Percentiles rank a stretch among this genome's conserved stretches.
phyloP scores from a whole-genome alignment of 2,113 vertebrate genomes.

The Piliocolobus tephrosceles region DNA sequence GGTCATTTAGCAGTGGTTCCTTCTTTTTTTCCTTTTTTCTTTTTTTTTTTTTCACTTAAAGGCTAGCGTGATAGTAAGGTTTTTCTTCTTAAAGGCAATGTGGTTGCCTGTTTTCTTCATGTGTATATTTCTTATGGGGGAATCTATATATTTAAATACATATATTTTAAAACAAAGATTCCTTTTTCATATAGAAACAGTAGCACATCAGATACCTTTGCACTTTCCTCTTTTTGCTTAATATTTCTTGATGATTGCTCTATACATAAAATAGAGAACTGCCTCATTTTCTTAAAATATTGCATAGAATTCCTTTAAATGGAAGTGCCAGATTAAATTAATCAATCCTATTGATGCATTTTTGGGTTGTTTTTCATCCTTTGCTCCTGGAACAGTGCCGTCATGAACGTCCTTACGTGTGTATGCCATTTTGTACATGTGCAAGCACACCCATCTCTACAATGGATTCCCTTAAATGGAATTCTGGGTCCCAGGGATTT shows the following conservation, averaged over 20 bases:
- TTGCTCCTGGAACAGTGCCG: neutral
- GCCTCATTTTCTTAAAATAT: constrained; percentile 24
- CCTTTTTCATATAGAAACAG: neutral
- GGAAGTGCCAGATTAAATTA: neutral
- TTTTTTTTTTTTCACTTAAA: too few relatives aligned
- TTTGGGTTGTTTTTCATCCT: neutral
- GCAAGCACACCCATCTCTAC: neutral
- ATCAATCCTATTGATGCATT: neutral
- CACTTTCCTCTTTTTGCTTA: neutral
- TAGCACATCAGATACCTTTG: neutral
- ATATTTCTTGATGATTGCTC: constrained; percentile 6
- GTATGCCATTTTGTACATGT: neutral
- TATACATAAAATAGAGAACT: neutral
- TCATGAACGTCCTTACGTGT: neutral
- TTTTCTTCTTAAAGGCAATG: too few relatives aligned
- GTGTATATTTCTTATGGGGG: neutral
- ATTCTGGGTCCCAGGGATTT: neutral
- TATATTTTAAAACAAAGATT: neutral
- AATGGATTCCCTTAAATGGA: neutral
- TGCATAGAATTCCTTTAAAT: constrained; percentile 10
- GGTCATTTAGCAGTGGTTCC: neutral
- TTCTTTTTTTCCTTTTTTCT: too few relatives aligned
- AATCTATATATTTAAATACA: neutral
- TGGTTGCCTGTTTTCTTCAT: neutral
- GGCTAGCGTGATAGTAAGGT: too few relatives aligned